phyloP scores from a whole-genome alignment of 2,113 vertebrate genomes.

The Alexandromys fortis region DNA sequence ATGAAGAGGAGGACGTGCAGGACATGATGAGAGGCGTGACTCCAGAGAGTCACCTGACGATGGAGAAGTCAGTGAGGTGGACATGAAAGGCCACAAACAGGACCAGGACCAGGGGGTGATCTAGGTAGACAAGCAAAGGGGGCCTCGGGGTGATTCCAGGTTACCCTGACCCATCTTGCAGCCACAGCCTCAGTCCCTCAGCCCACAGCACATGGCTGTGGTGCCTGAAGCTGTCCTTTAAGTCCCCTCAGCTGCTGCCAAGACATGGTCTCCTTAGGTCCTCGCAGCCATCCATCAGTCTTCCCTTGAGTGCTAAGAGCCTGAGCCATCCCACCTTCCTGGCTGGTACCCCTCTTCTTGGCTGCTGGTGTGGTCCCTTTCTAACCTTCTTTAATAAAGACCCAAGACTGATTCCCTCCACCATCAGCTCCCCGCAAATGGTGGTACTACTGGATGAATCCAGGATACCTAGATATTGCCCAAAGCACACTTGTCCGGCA shows the following conservation, averaged over 20 bases:
- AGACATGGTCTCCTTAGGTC: slow-evolving; percentile 45
- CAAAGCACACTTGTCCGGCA: accelerated
- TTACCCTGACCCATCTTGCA: slow-evolving; percentile 9
- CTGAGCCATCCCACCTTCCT: slow-evolving; percentile 25
- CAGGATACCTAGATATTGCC: accelerated
- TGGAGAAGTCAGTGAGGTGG: slow-evolving; percentile 97
- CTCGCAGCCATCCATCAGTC: not conserved
- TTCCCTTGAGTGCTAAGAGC: slow-evolving; percentile 48
- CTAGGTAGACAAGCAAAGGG: slow-evolving; percentile 74
- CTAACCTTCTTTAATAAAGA: slow-evolving; percentile 75
- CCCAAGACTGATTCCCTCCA: slow-evolving; percentile 35
- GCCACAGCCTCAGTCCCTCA: not conserved
- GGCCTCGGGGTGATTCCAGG: slow-evolving; percentile 52
- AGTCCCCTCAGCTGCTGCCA: slow-evolving; percentile 49
- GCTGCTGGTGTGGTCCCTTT: slow-evolving; percentile 58
- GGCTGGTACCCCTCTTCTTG: slow-evolving; percentile 49
- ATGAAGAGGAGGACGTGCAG: slow-evolving; percentile 91
- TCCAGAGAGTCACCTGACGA: slow-evolving; percentile 97
- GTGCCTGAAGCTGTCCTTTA: slow-evolving; percentile 71
- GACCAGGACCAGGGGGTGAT: slow-evolving; percentile 99
- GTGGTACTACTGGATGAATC: no score
- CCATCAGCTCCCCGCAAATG: not conserved
- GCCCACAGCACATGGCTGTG: slow-evolving; percentile 19
- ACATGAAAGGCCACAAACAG: slow-evolving; percentile 95
- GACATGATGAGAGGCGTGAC: slow-evolving; percentile 99